Base-by-base conservation (phyloP, 2,888 invertebrate genomes). In the Andrena camellia region DNA sequence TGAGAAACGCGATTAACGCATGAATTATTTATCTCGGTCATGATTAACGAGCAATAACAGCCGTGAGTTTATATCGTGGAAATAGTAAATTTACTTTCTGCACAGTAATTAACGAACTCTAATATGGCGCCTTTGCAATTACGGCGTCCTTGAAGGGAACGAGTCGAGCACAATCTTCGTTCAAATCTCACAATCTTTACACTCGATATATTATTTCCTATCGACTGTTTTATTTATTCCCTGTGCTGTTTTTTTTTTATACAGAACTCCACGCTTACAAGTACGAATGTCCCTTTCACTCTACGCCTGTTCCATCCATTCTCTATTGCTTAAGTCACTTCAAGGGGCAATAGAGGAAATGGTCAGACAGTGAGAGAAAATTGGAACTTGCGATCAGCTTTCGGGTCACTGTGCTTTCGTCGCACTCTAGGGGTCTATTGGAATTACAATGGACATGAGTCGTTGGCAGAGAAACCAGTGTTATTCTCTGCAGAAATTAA, bases 321-420 rank as follows among this genome's bases (percentile, higher is more conserved):
- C 78, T 69, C 75, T 64, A 59, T 71, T 69, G 68, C 76, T 33
- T 29, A 76, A 74, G 75, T 48, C 31, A 20, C 23, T 54, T 35
- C 10, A 10, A 76, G 29, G 42, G 48, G 50, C 60, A 78, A 82
- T 63, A 23, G 26, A 71, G 72, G 72, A 60, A 83, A 76, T 26
- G 50, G 29, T 72, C 59, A 33, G 64, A 71, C 33, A 17, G 64
- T n/a, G 59, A 48, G 66, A 74, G 75, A 63, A 73, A 78, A 78
- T 78, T 78, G 52, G 62, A 78, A 54, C 67, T 62, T 13, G 31
- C 42, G 60, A 67, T 67, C 35, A 78, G 60, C 17, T 31, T 62
- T 66, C 48, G n/a, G 75, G 67, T 78, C 75, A 57, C 10, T 26
- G 50, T 31, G 78, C 59, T 78, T 52, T 23, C 64, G 29, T 33